Conservation (phyloP, 1,140 invertebrate species). For the Leptoteleia sp. region DNA sequence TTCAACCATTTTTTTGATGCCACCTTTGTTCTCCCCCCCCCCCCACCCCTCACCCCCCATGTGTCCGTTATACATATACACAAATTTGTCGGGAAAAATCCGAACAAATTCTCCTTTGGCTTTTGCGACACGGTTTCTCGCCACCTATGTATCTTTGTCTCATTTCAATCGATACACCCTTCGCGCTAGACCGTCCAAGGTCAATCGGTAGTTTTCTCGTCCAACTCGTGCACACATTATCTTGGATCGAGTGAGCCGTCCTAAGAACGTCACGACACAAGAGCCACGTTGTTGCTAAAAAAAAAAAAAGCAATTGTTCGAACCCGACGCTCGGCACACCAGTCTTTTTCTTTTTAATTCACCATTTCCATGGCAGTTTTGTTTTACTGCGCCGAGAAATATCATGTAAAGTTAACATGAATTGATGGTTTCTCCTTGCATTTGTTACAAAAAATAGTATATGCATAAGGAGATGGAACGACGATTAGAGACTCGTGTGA, state of each 20-base stretch:
- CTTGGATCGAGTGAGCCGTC: not conserved
- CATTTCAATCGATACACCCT: constrained; percentile 8
- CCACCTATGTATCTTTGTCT: constrained; percentile 18
- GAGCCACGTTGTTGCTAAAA: constrained; percentile 16
- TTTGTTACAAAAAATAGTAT: no score
- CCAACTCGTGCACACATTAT: no score
- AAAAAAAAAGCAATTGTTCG: constrained; percentile 5
- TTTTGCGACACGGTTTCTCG: constrained; percentile 12
- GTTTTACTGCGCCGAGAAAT: no score
- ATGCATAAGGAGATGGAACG: no score
- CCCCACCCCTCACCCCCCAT: no score
- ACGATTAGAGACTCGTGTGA: no score
- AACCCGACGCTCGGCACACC: not conserved
- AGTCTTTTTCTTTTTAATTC: not conserved
- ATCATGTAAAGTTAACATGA: no score
- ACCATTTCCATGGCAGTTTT: constrained; percentile 43
- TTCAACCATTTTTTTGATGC: not conserved
- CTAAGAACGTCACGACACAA: not conserved
- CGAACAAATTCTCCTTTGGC: constrained; percentile 39
- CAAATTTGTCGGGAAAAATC: constrained; percentile 1
- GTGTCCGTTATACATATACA: constrained; percentile 5
- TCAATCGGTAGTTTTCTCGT: constrained; percentile 1
- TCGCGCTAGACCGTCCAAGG: not conserved
- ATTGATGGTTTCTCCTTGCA: no score
- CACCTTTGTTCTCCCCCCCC: no score